Evolutionary conservation across 2,888 invertebrate genomes (phyloP).

Genomic region (Pyralis farinalis): DNA sequence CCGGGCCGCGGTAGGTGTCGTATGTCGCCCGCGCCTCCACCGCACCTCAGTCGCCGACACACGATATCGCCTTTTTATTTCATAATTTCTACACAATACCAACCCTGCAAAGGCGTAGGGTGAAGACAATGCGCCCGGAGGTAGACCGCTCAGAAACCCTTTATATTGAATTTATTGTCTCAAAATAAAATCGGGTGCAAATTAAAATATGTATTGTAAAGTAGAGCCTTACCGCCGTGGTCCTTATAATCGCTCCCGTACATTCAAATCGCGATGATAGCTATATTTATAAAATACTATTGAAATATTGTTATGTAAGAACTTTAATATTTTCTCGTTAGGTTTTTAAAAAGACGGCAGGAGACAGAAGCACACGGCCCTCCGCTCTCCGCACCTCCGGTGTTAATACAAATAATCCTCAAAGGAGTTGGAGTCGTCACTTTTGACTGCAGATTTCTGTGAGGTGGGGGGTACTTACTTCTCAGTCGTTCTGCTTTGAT

Average conservation of each 20-base stretch:
- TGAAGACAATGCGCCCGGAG: slow-evolving; percentile 80
- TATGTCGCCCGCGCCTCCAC: slow-evolving; percentile 40
- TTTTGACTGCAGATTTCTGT: no score
- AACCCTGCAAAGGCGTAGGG: slow-evolving; percentile 71
- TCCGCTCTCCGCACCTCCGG: no score
- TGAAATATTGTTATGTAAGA: not conserved
- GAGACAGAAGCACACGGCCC: no score
- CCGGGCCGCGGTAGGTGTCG: slow-evolving; percentile 48
- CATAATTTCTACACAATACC: slow-evolving; percentile 74
- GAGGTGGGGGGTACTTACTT: no score
- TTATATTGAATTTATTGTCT: slow-evolving; percentile 77
- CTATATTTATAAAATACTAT: slow-evolving; percentile 4
- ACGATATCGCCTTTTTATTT: slow-evolving; percentile 78
- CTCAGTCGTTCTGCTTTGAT: no score
- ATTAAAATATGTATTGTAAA: slow-evolving; percentile 70
- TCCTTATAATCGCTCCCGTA: slow-evolving; percentile 37
- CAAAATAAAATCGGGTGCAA: slow-evolving; percentile 80
- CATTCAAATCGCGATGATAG: slow-evolving; percentile 29
- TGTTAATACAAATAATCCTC: no score
- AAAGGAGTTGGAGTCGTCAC: no score
- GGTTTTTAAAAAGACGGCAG: no score
- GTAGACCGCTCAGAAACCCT: slow-evolving; percentile 76
- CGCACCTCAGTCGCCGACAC: slow-evolving; percentile 63
- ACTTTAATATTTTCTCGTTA: slow-evolving; percentile 2
- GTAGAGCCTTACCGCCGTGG: slow-evolving; percentile 38